Conservation (phyloP, 1,140 invertebrate species). For the Trachelipus rathkii region DNA sequence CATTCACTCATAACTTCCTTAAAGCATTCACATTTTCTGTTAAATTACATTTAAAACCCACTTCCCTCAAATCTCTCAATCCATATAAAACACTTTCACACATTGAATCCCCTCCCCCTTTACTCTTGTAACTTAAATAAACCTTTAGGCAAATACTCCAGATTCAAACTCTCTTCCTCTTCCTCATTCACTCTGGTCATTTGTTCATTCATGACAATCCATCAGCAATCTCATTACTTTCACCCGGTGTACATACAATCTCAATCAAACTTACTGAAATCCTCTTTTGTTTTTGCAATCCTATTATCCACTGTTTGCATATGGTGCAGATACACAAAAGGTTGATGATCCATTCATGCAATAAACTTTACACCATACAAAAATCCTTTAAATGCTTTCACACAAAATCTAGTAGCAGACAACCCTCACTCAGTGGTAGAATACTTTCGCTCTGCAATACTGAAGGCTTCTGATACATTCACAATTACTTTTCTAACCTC, state of each 20-base stretch:
- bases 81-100: neutral
- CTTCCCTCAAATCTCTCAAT: neutral
- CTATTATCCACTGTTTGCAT: neutral
- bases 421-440: slow-evolving; percentile 4
- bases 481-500: neutral
- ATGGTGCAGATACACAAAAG: slow-evolving; percentile 3
- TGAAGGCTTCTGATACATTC: neutral
- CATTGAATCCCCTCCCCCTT: slow-evolving; percentile 6
- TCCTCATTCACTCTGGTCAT: too few species aligned
- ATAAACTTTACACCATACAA: slow-evolving; percentile 7
- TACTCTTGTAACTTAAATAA: too few species aligned
- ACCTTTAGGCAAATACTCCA: too few species aligned
- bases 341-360: slow-evolving; percentile 1
- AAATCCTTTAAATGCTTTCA: slow-evolving; percentile 14
- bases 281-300: slow-evolving; percentile 5
- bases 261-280: slow-evolving; percentile 8
- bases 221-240: slow-evolving; percentile 16
- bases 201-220: neutral
- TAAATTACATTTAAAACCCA: neutral
- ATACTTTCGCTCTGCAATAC: slow-evolving; percentile 6
- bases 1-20: neutral
- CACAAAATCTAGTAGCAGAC: neutral
- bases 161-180: too few species aligned
- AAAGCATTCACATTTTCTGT: neutral
- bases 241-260: slow-evolving; percentile 6